Conservation (phyloP, 2,113 vertebrate species). For the Upupa epops region DNA sequence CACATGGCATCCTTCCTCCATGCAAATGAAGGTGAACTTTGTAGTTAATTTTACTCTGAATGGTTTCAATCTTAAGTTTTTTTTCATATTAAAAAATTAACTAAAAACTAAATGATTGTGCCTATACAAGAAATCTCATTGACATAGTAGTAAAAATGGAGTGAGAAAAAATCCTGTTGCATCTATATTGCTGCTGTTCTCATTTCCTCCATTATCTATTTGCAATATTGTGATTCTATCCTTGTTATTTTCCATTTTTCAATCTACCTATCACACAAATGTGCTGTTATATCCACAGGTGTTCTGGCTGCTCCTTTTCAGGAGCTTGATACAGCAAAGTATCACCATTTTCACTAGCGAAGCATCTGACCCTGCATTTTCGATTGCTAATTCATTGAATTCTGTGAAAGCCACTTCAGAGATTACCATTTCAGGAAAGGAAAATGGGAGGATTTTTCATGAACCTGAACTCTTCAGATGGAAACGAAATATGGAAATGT, state of each 20-base stretch:
- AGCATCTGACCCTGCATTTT: neutral
- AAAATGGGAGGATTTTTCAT: neutral
- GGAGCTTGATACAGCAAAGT: neutral
- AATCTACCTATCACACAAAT: neutral
- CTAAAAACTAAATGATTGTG: neutral
- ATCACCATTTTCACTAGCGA: neutral
- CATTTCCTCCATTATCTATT: neutral
- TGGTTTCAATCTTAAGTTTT: neutral
- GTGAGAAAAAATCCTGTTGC: neutral
- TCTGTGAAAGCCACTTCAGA: neutral
- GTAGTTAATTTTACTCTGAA: neutral
- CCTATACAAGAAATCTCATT: neutral
- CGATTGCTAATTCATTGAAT: neutral
- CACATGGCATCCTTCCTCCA: neutral
- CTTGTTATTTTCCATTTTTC: neutral
- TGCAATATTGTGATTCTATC: neutral
- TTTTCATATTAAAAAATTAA: neutral
- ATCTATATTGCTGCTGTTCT: neutral
- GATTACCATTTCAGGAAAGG: neutral
- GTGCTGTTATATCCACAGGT: neutral
- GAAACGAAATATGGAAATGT: neutral
- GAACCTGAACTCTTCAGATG: neutral
- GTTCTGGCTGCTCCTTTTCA: neutral
- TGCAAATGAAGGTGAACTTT: neutral
- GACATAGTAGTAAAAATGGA: neutral